Percentiles rank a stretch among this genome's conserved stretches.
Conservation (phyloP, 2,888 invertebrate genomes). For the Merodon equestris region DNA sequence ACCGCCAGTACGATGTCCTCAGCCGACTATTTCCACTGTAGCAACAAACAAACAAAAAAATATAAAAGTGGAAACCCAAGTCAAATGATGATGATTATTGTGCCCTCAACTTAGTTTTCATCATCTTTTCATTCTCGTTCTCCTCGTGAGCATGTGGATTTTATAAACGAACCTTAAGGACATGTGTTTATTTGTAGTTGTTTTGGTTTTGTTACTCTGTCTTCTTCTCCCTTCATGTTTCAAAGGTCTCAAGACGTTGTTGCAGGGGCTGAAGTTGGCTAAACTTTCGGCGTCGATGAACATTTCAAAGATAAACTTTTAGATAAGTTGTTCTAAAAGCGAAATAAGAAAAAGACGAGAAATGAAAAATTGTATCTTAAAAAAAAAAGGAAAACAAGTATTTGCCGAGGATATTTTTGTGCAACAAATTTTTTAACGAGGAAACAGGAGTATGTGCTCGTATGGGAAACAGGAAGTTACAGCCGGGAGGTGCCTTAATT, state of each 20-base stretch:
- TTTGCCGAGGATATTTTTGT: no score
- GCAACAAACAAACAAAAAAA: neutral
- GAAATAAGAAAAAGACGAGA: no score
- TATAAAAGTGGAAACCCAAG: conserved; percentile 42
- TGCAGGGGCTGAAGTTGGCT: neutral
- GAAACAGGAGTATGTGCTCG: no score
- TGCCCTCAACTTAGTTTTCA: conserved; percentile 11
- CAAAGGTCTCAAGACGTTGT: conserved; percentile 13
- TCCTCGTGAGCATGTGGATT: conserved; percentile 35
- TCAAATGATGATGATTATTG: conserved; percentile 48
- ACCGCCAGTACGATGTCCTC: no score
- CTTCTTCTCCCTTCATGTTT: conserved; percentile 19
- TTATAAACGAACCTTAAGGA: conserved; percentile 55
- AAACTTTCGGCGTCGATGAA: conserved; percentile 60
- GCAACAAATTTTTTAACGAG: no score
- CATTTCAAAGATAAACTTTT: conserved; percentile 57
- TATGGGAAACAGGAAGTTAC: no score
- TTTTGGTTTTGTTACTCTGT: conserved; percentile 5
- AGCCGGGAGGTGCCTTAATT: neutral
- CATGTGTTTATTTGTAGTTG: conserved; percentile 44
- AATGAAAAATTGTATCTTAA: no score
- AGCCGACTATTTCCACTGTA: no score
- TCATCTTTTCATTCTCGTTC: neutral
- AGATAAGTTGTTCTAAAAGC: conserved; percentile 29
- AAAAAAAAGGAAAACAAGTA: no score